Conservation (phyloP, 2,888 invertebrate species). For the Gonocerus acuteangulatus region DNA sequence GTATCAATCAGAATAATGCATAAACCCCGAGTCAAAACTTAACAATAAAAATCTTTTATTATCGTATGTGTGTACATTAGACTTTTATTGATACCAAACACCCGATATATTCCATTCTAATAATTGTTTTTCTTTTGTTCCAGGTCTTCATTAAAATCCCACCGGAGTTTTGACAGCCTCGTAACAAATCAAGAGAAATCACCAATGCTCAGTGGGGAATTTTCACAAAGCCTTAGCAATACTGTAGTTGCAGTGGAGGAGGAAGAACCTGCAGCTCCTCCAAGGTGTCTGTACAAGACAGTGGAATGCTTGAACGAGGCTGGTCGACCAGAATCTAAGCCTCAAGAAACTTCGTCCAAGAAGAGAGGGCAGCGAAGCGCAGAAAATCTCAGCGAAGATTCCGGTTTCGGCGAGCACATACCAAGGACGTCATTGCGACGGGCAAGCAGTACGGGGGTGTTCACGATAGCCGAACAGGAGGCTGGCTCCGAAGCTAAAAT, state of each 20-base stretch:
- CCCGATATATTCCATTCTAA: too few relatives aligned
- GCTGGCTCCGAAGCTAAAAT: slow-evolving; percentile 30
- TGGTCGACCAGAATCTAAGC: slow-evolving; percentile 40
- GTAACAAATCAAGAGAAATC: slow-evolving; percentile 40
- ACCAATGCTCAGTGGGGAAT: slow-evolving; percentile 35
- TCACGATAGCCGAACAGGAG: slow-evolving; percentile 28
- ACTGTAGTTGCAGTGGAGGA: slow-evolving; percentile 32
- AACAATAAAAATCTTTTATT: too few relatives aligned
- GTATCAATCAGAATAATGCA: too few relatives aligned
- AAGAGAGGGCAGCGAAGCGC: slow-evolving; percentile 47
- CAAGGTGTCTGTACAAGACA: slow-evolving; percentile 39
- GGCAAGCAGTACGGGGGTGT: slow-evolving; percentile 30
- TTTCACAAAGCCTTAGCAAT: slow-evolving; percentile 39
- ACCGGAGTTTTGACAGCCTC: slow-evolving; percentile 49
- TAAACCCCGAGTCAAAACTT: too few relatives aligned
- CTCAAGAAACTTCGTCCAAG: slow-evolving; percentile 41
- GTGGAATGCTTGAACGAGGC: slow-evolving; percentile 39
- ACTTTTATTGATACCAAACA: too few relatives aligned
- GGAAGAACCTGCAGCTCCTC: slow-evolving; percentile 30
- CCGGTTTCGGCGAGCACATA: slow-evolving; percentile 49
- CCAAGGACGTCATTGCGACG: slow-evolving; percentile 26
- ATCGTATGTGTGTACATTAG: too few relatives aligned
- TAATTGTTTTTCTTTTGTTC: too few relatives aligned
- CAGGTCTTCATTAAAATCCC: slow-evolving; percentile 43
- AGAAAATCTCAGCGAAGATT: slow-evolving; percentile 73